Conservation (phyloP, 1,140 invertebrate species). For the Polypedilum vanderplanki region DNA sequence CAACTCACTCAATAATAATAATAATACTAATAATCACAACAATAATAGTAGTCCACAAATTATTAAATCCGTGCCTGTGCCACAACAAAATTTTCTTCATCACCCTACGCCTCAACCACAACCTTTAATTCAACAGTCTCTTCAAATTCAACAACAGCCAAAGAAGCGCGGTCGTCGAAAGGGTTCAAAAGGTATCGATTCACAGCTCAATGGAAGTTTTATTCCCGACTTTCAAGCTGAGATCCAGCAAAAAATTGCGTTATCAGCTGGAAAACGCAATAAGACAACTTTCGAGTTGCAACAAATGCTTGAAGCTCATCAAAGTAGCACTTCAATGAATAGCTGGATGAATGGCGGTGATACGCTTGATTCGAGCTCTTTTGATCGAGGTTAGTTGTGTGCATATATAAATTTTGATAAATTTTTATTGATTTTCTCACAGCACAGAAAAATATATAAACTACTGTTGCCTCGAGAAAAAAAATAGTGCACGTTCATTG, state of each 20-base stretch:
- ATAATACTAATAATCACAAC: not conserved
- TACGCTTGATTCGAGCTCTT: not conserved
- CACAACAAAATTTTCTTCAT: not conserved
- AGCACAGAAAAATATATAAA: not conserved
- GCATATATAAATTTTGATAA: not conserved
- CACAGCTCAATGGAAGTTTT: conserved; percentile 33
- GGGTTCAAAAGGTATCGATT: conserved; percentile 54
- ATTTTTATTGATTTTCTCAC: not conserved
- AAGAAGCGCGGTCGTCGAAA: conserved; percentile 63
- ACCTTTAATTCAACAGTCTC: not conserved
- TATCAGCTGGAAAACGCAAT: conserved; percentile 38
- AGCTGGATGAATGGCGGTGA: conserved; percentile 26
- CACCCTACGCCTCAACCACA: not conserved
- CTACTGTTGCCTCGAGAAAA: not conserved
- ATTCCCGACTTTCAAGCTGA: conserved; percentile 44
- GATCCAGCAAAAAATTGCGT: conserved; percentile 42
- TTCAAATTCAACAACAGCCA: conserved; percentile 34
- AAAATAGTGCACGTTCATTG: too few relatives aligned
- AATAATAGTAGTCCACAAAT: not conserved
- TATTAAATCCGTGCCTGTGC: not conserved
- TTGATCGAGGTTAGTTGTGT: conserved; percentile 25
- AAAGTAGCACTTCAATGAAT: conserved; percentile 32
- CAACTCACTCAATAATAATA: not conserved
- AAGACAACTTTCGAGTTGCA: conserved; percentile 35
- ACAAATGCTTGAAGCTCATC: conserved; percentile 36